Percentiles rank a stretch among this genome's conserved stretches.
phyloP scores from a whole-genome alignment of 2,113 vertebrate genomes.

The Sapajus apella region DNA sequence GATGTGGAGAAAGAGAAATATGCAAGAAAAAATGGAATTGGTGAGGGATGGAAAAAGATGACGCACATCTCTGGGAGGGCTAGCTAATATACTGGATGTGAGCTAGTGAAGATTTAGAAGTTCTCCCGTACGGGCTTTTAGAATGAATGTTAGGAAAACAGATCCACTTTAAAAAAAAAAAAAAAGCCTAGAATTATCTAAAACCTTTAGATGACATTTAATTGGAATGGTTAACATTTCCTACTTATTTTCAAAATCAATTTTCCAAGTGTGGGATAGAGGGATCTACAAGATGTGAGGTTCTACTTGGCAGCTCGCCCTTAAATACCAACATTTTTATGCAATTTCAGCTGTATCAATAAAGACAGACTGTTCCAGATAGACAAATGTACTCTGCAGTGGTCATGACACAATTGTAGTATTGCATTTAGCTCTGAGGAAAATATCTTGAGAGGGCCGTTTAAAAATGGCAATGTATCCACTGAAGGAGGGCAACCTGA shows the following conservation, averaged over 20 bases:
- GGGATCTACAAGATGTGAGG: not conserved
- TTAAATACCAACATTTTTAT: not conserved
- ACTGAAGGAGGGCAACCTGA: not conserved
- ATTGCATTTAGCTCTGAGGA: not conserved
- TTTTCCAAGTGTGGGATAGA: not conserved
- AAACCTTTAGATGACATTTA: conserved; percentile 15
- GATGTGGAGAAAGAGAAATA: not conserved
- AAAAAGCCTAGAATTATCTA: not conserved
- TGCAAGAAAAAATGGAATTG: not conserved
- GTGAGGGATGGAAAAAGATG: not conserved
- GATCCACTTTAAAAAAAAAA: not conserved
- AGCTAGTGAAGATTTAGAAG: not conserved
- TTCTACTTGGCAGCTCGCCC: not conserved
- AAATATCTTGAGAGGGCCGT: not conserved
- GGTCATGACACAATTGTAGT: not conserved
- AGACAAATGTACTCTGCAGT: not conserved
- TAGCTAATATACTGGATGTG: not conserved
- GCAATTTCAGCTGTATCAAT: not conserved
- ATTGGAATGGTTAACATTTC: not conserved
- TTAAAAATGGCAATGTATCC: not conserved
- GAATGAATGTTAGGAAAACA: not conserved
- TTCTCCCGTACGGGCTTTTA: not conserved
- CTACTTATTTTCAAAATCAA: not conserved
- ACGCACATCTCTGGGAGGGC: not conserved
- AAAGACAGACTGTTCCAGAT: not conserved